Evolutionary conservation across 2,888 invertebrate genomes (phyloP), one percentile per base, ranked within the genome.

Genomic region (Brenthis hecate): DNA sequence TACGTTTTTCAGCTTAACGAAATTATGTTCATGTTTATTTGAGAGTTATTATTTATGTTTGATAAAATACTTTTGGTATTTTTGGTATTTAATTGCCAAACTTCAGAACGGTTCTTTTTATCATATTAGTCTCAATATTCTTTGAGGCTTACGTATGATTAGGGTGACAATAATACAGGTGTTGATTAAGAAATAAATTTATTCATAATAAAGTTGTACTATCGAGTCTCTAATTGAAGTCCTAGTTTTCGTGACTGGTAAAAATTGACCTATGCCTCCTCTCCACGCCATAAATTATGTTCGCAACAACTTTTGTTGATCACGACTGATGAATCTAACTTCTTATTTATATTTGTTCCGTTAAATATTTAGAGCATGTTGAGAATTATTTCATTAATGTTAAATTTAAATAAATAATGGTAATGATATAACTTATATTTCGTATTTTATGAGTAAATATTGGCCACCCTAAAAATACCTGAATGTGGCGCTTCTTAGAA

Each of bases 401-500:
- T 36, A 36, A 36, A 36, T 36, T 23, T 23, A 23, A 23, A 28
- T 28, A 11, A 8, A 43, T 43, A n/a, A n/a, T n/a, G 36, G 8
- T 43, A 8, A 57, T 16, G 1, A 23, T 47, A 50, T 23, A n/a
- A 16, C 16, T n/a, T 28, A 4, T 8, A 13, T 16, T 23, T 5
- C 23, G 3, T 13, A 48, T 47, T 47, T 28, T 19, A 14, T 43
- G 53, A 56, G 14, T 6, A 28, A 48, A n/a, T 53, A 60, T 47
- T 56, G 51, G 64, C 53, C 60, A 61, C 66, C 66, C 50, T 61
- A 65, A 23, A 54, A 62, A 64, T 71, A 71, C 71, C 69, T 69
- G 71, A 56, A 58, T 48, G 36, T 43, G 56, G 56, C 43, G 71
- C 53, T 71, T 71, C 71, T 54, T 48, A 71, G 71, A 71, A 71